A percentile compares a stretch with the other conserved stretches of the same genome.
Conservation (phyloP, 2,113 vertebrate genomes). For the Mustela lutreola region DNA sequence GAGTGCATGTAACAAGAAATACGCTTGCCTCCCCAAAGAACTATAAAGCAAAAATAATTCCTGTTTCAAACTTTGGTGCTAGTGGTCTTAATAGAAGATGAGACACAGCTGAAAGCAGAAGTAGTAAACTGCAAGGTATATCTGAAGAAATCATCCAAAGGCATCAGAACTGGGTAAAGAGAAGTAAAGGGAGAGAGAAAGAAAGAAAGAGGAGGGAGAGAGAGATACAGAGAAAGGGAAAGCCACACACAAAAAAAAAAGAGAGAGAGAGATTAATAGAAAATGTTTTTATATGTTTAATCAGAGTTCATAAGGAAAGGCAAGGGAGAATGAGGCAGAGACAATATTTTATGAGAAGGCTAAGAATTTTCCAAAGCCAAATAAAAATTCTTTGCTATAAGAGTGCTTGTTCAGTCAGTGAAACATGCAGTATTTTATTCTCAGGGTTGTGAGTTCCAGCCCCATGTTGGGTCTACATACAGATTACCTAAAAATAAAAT, state of each 20-base stretch:
- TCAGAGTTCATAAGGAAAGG: not conserved
- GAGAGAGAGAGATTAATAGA: too few species aligned
- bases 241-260: not conserved
- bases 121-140: not conserved
- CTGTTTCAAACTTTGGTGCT: not conserved
- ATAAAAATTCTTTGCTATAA: not conserved
- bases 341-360: not conserved
- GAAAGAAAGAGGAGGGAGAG: accelerated
- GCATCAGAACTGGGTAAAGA: not conserved
- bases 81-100: not conserved
- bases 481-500: not conserved
- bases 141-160: not conserved
- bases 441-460: not conserved
- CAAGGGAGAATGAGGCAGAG: not conserved
- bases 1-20: not conserved
- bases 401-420: not conserved
- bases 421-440: not conserved
- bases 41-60: not conserved
- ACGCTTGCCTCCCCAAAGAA: not conserved
- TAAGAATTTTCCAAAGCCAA: not conserved
- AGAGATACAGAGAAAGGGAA: too few species aligned
- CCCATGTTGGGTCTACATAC: not conserved
- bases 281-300: not conserved
- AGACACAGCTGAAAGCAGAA: not conserved
- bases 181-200: not conserved